Conservation (phyloP, 2,888 invertebrate species). For the Cataglyphis altisquamis region DNA sequence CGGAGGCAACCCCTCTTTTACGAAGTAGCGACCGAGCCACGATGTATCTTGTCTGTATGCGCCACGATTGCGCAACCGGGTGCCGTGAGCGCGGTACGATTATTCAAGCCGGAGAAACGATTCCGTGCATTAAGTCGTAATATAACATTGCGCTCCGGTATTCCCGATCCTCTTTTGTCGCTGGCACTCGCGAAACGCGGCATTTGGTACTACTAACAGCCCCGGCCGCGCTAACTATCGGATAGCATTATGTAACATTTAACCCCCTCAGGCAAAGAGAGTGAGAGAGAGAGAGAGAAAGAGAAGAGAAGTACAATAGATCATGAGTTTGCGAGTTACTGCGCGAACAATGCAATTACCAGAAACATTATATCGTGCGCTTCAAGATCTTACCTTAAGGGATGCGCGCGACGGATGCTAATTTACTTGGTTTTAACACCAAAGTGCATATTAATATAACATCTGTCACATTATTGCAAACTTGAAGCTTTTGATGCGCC, state of each 20-base stretch:
- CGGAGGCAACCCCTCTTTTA: constrained; percentile 42
- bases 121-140: constrained; percentile 81
- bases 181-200: constrained; percentile 30
- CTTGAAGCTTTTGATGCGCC: constrained; percentile 18
- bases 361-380: constrained; percentile 54
- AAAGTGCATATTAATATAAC: not conserved
- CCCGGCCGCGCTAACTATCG: constrained; percentile 53
- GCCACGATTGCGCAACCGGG: constrained; percentile 58
- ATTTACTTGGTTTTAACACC: constrained; percentile 47
- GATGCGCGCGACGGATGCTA: constrained; percentile 31
- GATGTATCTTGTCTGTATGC: constrained; percentile 50
- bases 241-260: constrained; percentile 53
- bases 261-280: constrained; percentile 8
- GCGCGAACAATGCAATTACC: constrained; percentile 54
- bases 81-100: constrained; percentile 71
- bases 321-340: constrained; percentile 51
- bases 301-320: constrained; percentile 41
- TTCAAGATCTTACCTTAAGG: constrained; percentile 36
- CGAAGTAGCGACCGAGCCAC: constrained; percentile 26
- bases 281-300: too few species aligned
- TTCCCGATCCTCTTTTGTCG: constrained; percentile 68
- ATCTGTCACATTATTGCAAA: constrained; percentile 25
- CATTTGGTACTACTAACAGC: constrained; percentile 47
- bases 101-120: constrained; percentile 76
- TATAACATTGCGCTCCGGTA: constrained; percentile 77